These are phyloP conservation scores for Antitype chi DNA, from an alignment of 2,888 invertebrate genomes.

Conservation along the genomic window DNA sequence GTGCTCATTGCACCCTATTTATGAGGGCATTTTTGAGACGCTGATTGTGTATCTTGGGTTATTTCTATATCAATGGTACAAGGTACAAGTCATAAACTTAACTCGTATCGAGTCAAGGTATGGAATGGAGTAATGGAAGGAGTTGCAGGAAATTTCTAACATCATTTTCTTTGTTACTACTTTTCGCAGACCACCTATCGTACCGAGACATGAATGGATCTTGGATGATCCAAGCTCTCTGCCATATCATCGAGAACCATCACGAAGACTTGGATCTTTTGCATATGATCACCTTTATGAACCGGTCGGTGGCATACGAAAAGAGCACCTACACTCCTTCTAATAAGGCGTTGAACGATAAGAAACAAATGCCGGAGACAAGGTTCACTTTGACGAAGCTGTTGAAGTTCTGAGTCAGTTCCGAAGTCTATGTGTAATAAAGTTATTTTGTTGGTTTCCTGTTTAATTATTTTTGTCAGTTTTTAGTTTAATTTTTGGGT, in stretches of 20 bases:
- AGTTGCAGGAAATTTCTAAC: background rate
- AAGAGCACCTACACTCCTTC: slow-evolving; percentile 71
- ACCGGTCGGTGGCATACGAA: slow-evolving; percentile 74
- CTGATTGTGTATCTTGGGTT: no score
- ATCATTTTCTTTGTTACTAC: no score
- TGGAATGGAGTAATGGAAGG: no score
- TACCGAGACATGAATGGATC: slow-evolving; percentile 78
- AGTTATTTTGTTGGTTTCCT: background rate
- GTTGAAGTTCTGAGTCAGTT: slow-evolving; percentile 54
- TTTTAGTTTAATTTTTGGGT: no score
- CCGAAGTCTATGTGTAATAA: slow-evolving; percentile 10
- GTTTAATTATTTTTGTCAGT: background rate
- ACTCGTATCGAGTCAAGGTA: background rate
- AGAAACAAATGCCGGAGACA: slow-evolving; percentile 83
- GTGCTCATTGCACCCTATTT: no score
- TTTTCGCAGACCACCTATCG: slow-evolving; percentile 75
- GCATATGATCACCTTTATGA: slow-evolving; percentile 77
- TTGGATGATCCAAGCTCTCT: slow-evolving; percentile 82
- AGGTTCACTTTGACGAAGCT: slow-evolving; percentile 79
- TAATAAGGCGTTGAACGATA: slow-evolving; percentile 68
- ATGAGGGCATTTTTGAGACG: no score
- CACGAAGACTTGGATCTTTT: slow-evolving; percentile 74
- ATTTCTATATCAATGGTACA: no score
- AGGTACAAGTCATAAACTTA: background rate
- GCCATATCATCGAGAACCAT: slow-evolving; percentile 73